phyloP scores from a whole-genome alignment of 2,113 vertebrate species.

The Chionomys nivalis region DNA sequence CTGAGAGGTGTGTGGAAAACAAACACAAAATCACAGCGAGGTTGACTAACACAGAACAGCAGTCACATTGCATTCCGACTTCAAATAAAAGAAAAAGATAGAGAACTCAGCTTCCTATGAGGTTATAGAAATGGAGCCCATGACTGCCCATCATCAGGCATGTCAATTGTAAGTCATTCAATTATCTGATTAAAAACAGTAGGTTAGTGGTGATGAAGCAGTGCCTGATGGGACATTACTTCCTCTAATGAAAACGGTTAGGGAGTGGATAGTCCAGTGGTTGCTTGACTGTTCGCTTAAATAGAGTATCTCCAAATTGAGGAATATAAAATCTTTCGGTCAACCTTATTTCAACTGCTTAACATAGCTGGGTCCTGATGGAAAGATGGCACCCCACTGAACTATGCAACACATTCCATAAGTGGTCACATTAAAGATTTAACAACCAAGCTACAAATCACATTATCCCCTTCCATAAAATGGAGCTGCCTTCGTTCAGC shows the following conservation, averaged over 20 bases:
- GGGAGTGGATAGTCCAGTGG: slow-evolving; percentile 49
- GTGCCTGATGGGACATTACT: slow-evolving; percentile 51
- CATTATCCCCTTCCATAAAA: not conserved
- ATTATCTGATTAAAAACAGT: slow-evolving; percentile 68
- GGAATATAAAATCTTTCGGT: slow-evolving; percentile 54
- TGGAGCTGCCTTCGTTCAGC: slow-evolving; percentile 1
- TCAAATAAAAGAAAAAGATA: slow-evolving; percentile 4
- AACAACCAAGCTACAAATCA: not conserved
- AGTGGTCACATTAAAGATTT: not conserved
- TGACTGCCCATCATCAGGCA: not conserved
- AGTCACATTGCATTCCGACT: not conserved
- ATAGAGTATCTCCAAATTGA: slow-evolving; percentile 20
- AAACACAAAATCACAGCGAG: slow-evolving; percentile 42
- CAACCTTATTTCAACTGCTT: slow-evolving; percentile 33
- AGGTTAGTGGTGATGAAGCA: slow-evolving; percentile 50
- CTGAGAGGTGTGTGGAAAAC: slow-evolving; percentile 6
- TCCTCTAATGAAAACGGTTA: slow-evolving; percentile 52
- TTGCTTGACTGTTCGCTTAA: slow-evolving; percentile 35
- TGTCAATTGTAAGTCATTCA: slow-evolving; percentile 58
- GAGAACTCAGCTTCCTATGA: not conserved
- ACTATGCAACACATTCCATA: not conserved
- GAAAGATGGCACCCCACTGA: not conserved
- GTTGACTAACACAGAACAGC: not conserved
- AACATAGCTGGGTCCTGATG: not conserved
- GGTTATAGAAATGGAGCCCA: not conserved